Base-by-base conservation (phyloP, 2,113 vertebrate species). In the Antigone vipio region DNA sequence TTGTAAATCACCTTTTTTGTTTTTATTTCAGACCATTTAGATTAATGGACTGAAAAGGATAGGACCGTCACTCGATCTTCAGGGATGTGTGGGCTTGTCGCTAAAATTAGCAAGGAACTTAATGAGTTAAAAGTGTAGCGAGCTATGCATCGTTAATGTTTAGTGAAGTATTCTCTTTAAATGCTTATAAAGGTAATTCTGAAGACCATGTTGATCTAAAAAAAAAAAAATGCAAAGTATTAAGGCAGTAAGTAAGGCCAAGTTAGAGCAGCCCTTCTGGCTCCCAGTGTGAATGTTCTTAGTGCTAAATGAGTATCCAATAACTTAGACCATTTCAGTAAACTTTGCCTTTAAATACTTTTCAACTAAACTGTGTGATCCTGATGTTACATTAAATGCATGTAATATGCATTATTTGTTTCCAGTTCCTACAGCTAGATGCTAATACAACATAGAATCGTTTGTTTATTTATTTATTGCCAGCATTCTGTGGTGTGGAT, bases 1-100 rank as follows among this genome's bases (percentile, higher is more conserved):
- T 9, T 45, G n/a, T 40, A 30, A 60, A 11, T 3, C 15, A 3
- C 10, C 2, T 0, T 3, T 21, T 34, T 14, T 2, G 2, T 23
- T n/a, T 64, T 44, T 44, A 3, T 23, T 15, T 26, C 26, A 53
- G 52, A 9, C 52, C 21, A 3, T 32, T 1, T 4, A 1, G 21
- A 0, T 34, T 15, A 7, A 2, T 15, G 58, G 44, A 1, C 26
- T 24, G 62, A 2, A 47, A 1, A 7, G 42, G 29, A 0, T 3
- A 1, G 52, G n/a, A 10, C 23, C 8, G 15, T 1, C 55, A 1
- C 32, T 45, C 17, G 3, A 52, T 58, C 32, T 11, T 4, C 22
- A 2, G 40, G 49, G 32, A 0, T 2, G 24, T 2, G 67, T 9
- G 64, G 53, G 26, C 12, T 8, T 11, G 32, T 13, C 27, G 3